Conservation (phyloP, 1,140 invertebrate species). For the Philotrypesis tridentata region DNA sequence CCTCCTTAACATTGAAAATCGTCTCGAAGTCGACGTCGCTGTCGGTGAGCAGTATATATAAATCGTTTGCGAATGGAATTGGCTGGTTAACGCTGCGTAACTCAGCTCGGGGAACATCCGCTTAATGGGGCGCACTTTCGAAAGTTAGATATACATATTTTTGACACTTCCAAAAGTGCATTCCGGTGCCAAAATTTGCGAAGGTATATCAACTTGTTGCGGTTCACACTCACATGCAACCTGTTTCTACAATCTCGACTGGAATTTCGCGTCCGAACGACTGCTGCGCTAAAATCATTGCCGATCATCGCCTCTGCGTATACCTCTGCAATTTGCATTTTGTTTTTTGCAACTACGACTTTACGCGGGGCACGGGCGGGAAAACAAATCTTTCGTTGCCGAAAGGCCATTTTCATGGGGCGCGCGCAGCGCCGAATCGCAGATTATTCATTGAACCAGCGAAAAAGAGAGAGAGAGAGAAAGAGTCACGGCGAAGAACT, state of each 20-base stretch:
- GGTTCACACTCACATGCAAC: constrained; percentile 7
- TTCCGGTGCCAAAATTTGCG: constrained; percentile 33
- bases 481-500: background rate
- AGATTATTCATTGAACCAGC: too few species aligned
- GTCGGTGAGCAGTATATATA: too few species aligned
- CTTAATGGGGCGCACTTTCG: constrained; percentile 13
- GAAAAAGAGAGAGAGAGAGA: too few species aligned
- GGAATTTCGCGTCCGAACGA: constrained; percentile 3
- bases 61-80: background rate
- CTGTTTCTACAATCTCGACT: constrained; percentile 36
- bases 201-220: constrained; percentile 45
- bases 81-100: background rate
- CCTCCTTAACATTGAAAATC: too few species aligned
- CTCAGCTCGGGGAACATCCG: constrained; percentile 3
- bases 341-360: too few species aligned
- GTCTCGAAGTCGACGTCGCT: too few species aligned
- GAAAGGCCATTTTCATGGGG: too few species aligned
- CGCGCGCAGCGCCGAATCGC: too few species aligned
- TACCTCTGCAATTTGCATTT: too few species aligned
- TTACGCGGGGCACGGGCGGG: too few species aligned
- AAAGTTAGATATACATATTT: constrained; percentile 40
- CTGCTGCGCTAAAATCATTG: background rate
- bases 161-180: constrained; percentile 31
- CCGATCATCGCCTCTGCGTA: background rate
- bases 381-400: too few species aligned